phyloP scores from a whole-genome alignment of 2,888 invertebrate species.

The Serrognathus titanus region DNA sequence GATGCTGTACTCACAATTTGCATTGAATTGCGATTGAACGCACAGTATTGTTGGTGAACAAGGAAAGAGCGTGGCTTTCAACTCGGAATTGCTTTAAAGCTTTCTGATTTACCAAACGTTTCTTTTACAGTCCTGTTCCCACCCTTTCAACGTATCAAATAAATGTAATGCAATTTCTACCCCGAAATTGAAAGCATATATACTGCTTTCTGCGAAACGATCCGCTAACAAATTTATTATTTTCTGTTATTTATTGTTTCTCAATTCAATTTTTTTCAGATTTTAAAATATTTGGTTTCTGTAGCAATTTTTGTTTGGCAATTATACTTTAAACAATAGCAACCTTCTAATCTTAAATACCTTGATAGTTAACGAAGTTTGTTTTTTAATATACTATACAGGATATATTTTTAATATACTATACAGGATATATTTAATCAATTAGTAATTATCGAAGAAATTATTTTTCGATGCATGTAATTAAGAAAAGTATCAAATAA shows the following conservation, averaged over 20 bases:
- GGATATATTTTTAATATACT: too few relatives aligned
- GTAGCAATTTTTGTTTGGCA: too few relatives aligned
- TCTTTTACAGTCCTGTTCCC: conserved; percentile 32
- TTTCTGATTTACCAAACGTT: conserved; percentile 39
- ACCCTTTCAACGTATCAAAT: conserved; percentile 40
- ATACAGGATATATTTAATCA: too few relatives aligned
- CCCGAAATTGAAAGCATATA: not conserved
- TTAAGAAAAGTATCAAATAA: too few relatives aligned
- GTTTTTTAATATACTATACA: too few relatives aligned
- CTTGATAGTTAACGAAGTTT: too few relatives aligned
- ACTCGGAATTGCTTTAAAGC: conserved; percentile 40
- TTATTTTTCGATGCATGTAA: too few relatives aligned
- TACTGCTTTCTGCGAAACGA: not conserved
- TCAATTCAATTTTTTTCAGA: not conserved
- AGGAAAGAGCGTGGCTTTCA: conserved; percentile 46
- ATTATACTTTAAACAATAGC: too few relatives aligned
- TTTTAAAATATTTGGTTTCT: not conserved
- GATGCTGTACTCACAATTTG: conserved; percentile 36
- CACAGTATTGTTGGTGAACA: conserved; percentile 40
- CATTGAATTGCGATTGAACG: conserved; percentile 41
- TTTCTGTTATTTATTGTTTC: not conserved
- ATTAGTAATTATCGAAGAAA: too few relatives aligned
- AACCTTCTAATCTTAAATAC: too few relatives aligned
- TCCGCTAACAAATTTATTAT: not conserved
- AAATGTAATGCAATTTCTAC: conserved; percentile 35